Evolutionary conservation across 2,888 invertebrate species (phyloP), one percentile per base, ranked within the genome.

Genomic region (Lottia scabra): DNA sequence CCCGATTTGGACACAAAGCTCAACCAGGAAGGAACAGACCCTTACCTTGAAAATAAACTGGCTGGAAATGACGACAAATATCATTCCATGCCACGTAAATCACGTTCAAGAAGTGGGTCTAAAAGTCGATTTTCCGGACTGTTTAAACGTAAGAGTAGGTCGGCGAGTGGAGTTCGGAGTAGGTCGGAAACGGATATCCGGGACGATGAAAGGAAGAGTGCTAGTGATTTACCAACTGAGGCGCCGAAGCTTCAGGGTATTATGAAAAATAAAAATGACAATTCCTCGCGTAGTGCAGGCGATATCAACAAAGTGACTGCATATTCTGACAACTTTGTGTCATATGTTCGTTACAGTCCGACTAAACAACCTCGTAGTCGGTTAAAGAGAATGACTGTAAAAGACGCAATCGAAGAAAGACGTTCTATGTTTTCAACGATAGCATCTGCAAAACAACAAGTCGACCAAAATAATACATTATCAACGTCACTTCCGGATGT

Each of bases 371-470:
- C 84, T 5, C 76, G 84, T 8, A 78, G 77, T 63, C 78, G 82
- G 15, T 72, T 82, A 27, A 65, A 75, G 64, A 68, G 82, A 46
- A 82, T 84, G 84, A 84, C 83, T 0, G 83, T 84, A 15, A 75
- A 80, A 2, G 84, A 84, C 65, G 84, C 82, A 6, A 71, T 79
- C 38, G 72, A 71, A 38, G 81, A 84, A 63, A 78, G 80, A 56
- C 65, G 76, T 10, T 63, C 70, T 13, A 74, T 80, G 13, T 75
- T 80, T 10, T 70, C 68, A 4, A 56, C 65, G 3, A 72, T 74
- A 2, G 66, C 70, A 1, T 8, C 26, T 16, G 27, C 19, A 16
- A 62, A 70, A 44, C 30, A 56, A 23, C 10, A 23, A 23, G 23
- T 23, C 56, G 56, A 56, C 19, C 19, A 56, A 13, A 65, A 65